phyloP scores from a whole-genome alignment of 2,888 invertebrate genomes.

The Drosophila bunnanda region DNA sequence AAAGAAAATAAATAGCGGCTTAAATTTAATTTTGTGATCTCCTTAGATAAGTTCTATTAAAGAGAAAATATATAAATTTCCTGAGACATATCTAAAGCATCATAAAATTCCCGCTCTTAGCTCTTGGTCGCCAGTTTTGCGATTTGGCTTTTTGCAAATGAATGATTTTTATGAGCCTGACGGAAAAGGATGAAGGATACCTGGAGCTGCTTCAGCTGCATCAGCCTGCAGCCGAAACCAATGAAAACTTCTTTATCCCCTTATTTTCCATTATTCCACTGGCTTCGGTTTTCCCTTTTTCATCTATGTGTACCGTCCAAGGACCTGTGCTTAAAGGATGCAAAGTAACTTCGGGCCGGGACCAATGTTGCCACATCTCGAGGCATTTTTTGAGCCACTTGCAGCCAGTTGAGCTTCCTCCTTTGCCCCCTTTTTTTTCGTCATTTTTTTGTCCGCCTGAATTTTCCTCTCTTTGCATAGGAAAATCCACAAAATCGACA shows the following conservation, averaged over 20 bases:
- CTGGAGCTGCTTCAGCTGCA: constrained; percentile 37
- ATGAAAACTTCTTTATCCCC: constrained; percentile 58
- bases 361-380: constrained; percentile 60
- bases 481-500: constrained; percentile 72
- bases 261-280: constrained; percentile 26
- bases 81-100: not conserved
- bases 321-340: constrained; percentile 36
- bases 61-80: not conserved
- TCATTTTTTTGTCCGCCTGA: constrained; percentile 27
- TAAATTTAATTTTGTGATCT: not conserved
- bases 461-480: constrained; percentile 45
- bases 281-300: constrained; percentile 4
- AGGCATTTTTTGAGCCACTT: constrained; percentile 58
- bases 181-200: constrained; percentile 23
- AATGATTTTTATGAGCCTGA: constrained; percentile 42
- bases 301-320: constrained; percentile 7
- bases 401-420: constrained; percentile 43
- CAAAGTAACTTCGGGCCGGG: constrained; percentile 51
- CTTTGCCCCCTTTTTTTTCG: constrained; percentile 15
- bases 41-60: not conserved
- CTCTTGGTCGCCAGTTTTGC: not conserved
- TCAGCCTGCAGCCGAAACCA: constrained; percentile 56
- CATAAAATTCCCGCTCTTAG: constrained; percentile 7
- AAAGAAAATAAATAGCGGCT: not conserved
- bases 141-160: constrained; percentile 33